Conservation (phyloP, 2,797 vertebrate species). For the Enteromius thamalakanensis region DNA sequence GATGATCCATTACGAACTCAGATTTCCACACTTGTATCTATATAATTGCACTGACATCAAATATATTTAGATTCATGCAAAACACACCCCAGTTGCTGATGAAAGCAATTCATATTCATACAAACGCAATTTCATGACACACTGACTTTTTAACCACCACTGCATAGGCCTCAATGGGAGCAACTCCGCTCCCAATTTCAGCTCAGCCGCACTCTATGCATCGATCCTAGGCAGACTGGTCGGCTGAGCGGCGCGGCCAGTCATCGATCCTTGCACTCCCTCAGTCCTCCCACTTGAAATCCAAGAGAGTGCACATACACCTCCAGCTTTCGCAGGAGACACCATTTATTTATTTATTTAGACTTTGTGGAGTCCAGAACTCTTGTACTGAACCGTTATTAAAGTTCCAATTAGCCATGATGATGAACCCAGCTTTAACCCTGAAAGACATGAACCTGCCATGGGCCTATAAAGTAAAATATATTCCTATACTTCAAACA, state of each 20-base stretch:
- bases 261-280: conserved; percentile 59
- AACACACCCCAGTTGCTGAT: conserved; percentile 14
- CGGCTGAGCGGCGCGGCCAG: conserved; percentile 62
- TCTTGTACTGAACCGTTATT: neutral
- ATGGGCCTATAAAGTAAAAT: conserved; percentile 9
- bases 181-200: conserved; percentile 59
- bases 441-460: conserved; percentile 13
- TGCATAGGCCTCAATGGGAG: conserved; percentile 57
- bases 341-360: conserved; percentile 48
- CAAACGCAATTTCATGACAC: conserved; percentile 42
- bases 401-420: conserved; percentile 24
- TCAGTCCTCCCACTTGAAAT: conserved; percentile 57
- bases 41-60: neutral
- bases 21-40: neutral
- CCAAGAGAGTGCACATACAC: conserved; percentile 38
- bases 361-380: conserved; percentile 20
- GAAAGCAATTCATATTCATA: conserved; percentile 28
- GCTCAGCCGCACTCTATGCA: conserved; percentile 58
- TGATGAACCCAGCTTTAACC: conserved; percentile 7
- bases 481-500: conserved; percentile 31
- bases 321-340: conserved; percentile 31
- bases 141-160: conserved; percentile 44
- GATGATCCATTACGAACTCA: neutral
- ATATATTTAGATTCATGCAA: conserved; percentile 21
- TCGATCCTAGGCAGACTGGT: conserved; percentile 60